Evolutionary conservation across 2,797 vertebrate genomes (phyloP), one percentile per base, ranked within the genome.

Genomic region (Pipistrellus nathusii): DNA sequence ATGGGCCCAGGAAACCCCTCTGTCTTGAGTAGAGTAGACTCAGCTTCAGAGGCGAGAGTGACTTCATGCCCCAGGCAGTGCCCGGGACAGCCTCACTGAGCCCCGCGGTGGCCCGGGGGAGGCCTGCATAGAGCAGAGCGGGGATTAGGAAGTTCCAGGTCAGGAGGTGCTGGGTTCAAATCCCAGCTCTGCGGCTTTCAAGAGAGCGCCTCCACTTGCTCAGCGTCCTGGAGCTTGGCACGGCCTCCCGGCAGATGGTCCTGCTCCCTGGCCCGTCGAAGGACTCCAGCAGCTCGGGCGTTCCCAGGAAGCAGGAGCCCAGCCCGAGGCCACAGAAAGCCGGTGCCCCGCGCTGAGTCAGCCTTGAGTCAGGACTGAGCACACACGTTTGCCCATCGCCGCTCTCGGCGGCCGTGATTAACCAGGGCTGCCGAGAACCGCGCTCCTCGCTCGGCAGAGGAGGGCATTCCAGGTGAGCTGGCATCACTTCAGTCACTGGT

Each of bases 361-460:
- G 95, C 96, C 95, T 96, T 98, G 98, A 98, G 97, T 98, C 98
- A 98, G 81, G 94, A 96, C 96, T 53, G 77, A 98, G 89, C 97
- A 95, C 97, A 96, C 69, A 88, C 95, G 96, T 96, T 95, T 97
- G 97, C 98, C 98, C 97, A 96, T 96, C 96, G 96, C 97, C 94
- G 97, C 97, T 98, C 98, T 98, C 23, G 0, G 96, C n/a, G 96
- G 97, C 97, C 96, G 88, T 97, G 95, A 97, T 98, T 97, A 97
- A 98, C 95, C 80, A 23, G 95, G 96, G 94, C 95, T 96, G 97
- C 93, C 95, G 96, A 98, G 97, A 97, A 97, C 93, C 95, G 75
- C 96, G 84, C 95, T 98, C 98, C 98, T 97, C 96, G 90, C 93
- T 97, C 97, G 95, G 91, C 91, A 88, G 95, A 23, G 55, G 55